Conservation (phyloP, 2,113 vertebrate species). For the Anoplopoma fimbria region DNA sequence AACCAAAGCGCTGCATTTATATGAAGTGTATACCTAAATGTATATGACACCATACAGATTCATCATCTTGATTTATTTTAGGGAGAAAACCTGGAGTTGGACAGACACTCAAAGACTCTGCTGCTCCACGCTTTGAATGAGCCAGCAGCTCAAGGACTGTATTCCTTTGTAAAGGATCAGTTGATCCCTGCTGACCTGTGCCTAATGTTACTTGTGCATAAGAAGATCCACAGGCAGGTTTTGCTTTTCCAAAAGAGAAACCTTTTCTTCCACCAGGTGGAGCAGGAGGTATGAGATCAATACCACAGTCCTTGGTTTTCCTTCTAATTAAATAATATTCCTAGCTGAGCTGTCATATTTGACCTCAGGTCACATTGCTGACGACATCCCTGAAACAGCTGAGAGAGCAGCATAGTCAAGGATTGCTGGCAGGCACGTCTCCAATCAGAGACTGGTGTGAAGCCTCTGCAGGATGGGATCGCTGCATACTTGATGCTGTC, state of each 20-base stretch:
- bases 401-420: conserved; percentile 3
- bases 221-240: neutral
- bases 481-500: neutral
- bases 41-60: too few relatives aligned
- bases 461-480: neutral
- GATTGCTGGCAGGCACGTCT: neutral
- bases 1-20: too few relatives aligned
- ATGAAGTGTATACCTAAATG: too few relatives aligned
- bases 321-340: neutral
- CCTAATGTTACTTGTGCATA: neutral
- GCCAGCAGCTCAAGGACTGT: conserved; percentile 2
- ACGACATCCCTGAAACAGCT: neutral
- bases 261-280: conserved; percentile 10
- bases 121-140: neutral
- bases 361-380: neutral
- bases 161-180: neutral
- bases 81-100: too few relatives aligned
- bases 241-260: neutral
- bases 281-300: conserved; percentile 9
- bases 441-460: neutral
- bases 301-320: conserved; percentile 2
- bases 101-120: too few relatives aligned
- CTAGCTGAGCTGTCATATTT: neutral
- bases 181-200: neutral
- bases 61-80: too few relatives aligned